phyloP scores from a whole-genome alignment of 2,888 invertebrate genomes.

The Hemicrepidius hirtus region DNA sequence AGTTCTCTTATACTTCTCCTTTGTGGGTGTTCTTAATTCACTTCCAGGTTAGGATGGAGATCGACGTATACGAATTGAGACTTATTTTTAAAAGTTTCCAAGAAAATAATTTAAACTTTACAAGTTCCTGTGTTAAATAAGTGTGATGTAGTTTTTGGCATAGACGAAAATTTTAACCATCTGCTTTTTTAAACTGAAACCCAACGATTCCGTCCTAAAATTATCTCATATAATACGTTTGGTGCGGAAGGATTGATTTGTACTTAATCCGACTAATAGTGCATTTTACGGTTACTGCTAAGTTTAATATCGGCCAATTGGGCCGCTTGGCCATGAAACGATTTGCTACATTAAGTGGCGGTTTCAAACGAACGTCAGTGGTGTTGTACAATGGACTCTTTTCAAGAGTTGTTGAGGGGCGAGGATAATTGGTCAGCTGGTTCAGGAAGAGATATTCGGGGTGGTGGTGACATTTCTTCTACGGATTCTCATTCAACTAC shows the following conservation, averaged over 20 bases:
- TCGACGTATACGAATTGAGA: constrained; percentile 47
- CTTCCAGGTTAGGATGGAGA: constrained; percentile 50
- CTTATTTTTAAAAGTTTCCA: constrained; percentile 31
- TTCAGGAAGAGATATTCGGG: constrained; percentile 58
- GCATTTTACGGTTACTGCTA: constrained; percentile 31
- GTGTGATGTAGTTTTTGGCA: constrained; percentile 36
- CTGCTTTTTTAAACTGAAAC: constrained; percentile 1
- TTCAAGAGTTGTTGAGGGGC: constrained; percentile 71
- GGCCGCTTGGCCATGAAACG: constrained; percentile 61
- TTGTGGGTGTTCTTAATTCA: background rate
- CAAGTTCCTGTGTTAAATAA: constrained; percentile 43
- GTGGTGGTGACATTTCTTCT: constrained; percentile 64
- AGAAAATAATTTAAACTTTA: constrained; percentile 24
- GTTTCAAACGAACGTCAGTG: constrained; percentile 59
- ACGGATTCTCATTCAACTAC: constrained; percentile 76
- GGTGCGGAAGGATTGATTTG: constrained; percentile 3
- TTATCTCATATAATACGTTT: background rate
- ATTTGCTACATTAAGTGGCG: constrained; percentile 55
- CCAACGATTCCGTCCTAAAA: constrained; percentile 44
- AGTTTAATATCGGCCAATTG: constrained; percentile 54
- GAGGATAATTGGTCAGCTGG: constrained; percentile 65
- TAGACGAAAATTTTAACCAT: background rate
- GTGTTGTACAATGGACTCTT: constrained; percentile 71
- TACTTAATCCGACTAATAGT: constrained; percentile 33
- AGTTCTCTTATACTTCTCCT: background rate